Base-by-base conservation (phyloP, 2,888 invertebrate genomes). In the Agrochola macilenta region DNA sequence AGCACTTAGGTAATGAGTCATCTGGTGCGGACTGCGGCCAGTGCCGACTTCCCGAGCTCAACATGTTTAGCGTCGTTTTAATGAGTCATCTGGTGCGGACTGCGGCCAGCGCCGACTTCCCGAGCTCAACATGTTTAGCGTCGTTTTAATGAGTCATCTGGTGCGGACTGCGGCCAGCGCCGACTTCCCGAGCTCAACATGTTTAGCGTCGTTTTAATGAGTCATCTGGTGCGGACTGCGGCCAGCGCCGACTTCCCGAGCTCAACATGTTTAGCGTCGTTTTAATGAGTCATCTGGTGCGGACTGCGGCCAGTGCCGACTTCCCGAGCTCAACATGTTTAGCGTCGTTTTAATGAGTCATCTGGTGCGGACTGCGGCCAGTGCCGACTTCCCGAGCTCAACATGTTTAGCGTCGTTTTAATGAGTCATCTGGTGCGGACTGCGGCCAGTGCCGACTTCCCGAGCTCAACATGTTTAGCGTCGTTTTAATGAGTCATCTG, bases 1-100 rank as follows among this genome's bases (percentile, higher is more conserved):
- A 57, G 57, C 49, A 79, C 76, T 63, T 17, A 43, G 30, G 57
- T 30, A 57, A 66, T 68, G 79, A 79, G 65, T 66, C 75, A 74
- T 26, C 60, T n/a, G 26, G n/a, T n/a, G 71, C 35, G 49, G 5
- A 20, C n/a, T 11, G 26, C 35, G 54, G 20, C 23, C 66, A 49
- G 54, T 49, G 81, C 54, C 79, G 39, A 81, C 26, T 60, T 23
- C 23, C 23, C 52, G 39, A 9, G n/a, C 49, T 76, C 43, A 35
- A 68, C 66, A n/a, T n/a, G n/a, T n/a, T n/a, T n/a, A n/a, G n/a
- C n/a, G n/a, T n/a, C n/a, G n/a, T n/a, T n/a, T n/a, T n/a, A n/a
- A n/a, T 65, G 46, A 76, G 11, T 61, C 61, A 76, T 65, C 30
- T 66, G 26, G n/a, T 30, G 30, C 30, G 30, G 30, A 30, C 30